phyloP scores from a whole-genome alignment of 1,140 invertebrate species.

The Brachionus paranguensis region DNA sequence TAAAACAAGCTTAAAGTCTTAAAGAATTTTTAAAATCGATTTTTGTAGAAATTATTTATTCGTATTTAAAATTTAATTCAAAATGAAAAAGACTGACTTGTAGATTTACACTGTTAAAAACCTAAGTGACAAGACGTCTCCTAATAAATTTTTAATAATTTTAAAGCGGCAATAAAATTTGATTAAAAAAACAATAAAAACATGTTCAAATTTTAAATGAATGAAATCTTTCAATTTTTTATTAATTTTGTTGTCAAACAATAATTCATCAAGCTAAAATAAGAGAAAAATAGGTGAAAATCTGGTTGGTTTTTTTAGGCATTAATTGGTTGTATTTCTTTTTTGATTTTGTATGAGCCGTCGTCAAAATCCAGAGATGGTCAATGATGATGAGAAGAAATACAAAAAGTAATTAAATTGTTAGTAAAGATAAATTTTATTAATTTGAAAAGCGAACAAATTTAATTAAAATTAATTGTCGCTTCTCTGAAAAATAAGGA shows the following conservation, averaged over 20 bases:
- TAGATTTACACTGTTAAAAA: background rate
- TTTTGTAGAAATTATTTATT: background rate
- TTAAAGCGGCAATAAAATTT: background rate
- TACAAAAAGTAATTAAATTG: slow-evolving; percentile 21
- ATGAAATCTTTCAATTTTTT: background rate
- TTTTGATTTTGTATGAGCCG: background rate
- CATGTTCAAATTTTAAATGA: background rate
- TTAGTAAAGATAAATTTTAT: background rate
- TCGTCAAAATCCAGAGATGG: background rate
- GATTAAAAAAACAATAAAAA: background rate
- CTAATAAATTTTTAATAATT: background rate
- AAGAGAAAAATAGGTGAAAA: background rate
- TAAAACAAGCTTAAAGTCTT: background rate
- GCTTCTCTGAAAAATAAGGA: background rate
- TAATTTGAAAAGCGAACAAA: slow-evolving; percentile 11
- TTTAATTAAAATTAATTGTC: background rate
- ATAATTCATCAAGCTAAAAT: background rate
- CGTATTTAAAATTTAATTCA: background rate
- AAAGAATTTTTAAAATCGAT: background rate
- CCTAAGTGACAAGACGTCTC: background rate
- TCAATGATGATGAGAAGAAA: background rate
- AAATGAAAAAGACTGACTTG: background rate
- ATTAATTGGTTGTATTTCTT: background rate
- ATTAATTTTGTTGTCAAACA: background rate
- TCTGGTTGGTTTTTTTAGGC: background rate